Conservation (phyloP, 2,888 invertebrate genomes). For the Cryptocephalus moraei region DNA sequence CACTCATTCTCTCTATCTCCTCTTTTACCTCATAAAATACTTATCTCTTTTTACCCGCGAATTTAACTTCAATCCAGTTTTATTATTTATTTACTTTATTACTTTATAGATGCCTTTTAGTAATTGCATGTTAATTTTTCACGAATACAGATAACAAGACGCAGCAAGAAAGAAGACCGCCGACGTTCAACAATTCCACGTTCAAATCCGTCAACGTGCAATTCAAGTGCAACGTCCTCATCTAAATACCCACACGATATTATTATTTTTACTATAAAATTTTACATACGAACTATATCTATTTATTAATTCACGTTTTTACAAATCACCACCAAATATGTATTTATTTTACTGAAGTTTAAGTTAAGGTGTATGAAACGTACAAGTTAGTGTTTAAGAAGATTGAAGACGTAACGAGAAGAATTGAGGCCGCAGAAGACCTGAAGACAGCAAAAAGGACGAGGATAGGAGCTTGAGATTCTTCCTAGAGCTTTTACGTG, state of each 20-base stretch:
- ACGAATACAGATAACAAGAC: conserved; percentile 31
- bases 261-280: neutral
- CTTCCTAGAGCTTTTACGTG: neutral
- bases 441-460: neutral
- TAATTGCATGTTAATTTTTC: conserved; percentile 12
- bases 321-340: conserved; percentile 4
- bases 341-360: neutral
- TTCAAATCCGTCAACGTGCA: conserved; percentile 37
- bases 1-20: too few relatives aligned
- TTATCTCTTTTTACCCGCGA: too few relatives aligned
- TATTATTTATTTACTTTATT: too few relatives aligned
- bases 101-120: conserved; percentile 1
- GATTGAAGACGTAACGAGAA: neutral
- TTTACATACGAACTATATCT: neutral
- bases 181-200: conserved; percentile 29
- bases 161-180: conserved; percentile 31
- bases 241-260: conserved; percentile 14
- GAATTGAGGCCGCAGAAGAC: neutral
- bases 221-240: conserved; percentile 32
- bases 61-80: too few relatives aligned
- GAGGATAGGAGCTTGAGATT: neutral
- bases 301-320: conserved; percentile 1
- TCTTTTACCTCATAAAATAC: too few relatives aligned
- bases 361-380: neutral
- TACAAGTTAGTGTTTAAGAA: too few relatives aligned